Evolutionary conservation across 35 echinoderm and acorn worm species (phyloP), one percentile per base, ranked within the genome.

Genomic region (Ptychodera flava): DNA sequence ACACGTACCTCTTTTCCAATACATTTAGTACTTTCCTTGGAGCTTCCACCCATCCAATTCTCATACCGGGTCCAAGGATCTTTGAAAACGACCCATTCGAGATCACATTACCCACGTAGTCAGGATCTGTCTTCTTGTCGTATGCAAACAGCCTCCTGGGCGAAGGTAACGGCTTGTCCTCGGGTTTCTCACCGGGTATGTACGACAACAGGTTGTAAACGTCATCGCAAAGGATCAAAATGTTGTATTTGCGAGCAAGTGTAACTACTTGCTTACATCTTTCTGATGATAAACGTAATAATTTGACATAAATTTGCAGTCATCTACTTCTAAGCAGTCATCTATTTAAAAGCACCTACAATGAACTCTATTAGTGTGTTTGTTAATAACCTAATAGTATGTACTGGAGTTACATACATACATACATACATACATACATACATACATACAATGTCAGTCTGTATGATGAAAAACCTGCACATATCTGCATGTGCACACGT

Each of bases 61-160:
- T 81, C 28, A 97, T 30, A 29, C 94, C 94, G 14, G 94, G 94
- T 0, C 85, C 88, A 35, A 93, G 79, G 78, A 97, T 82, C 86
- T 97, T 97, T 35, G 94, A 97, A 77, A 97, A 92, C 29, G 85
- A 90, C 2, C 89, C 85, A 78, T 92, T 93, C 36, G 94, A 97
- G 35, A 97, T 82, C 35, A 97, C 88, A 77, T 97, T 87, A 0
- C 91, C 94, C 32, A 88, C 88, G 83, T 87, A 97, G 34, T 91
- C 94, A 35, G 82, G 33, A 81, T 97, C 94, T 0, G 78, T 37
- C 30, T 92, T 89, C 31, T 83, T 86, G 45, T 97, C 94, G 78
- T 88, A 97, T 33, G 86, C 36, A 33, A 93, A 85, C 15, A 97
- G 89, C 31, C 88, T 81, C 31, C 80, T 83, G 31, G 91, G 91